Base-by-base conservation (phyloP, 2,888 invertebrate species). In the Gastracanthus pulcherrimus region DNA sequence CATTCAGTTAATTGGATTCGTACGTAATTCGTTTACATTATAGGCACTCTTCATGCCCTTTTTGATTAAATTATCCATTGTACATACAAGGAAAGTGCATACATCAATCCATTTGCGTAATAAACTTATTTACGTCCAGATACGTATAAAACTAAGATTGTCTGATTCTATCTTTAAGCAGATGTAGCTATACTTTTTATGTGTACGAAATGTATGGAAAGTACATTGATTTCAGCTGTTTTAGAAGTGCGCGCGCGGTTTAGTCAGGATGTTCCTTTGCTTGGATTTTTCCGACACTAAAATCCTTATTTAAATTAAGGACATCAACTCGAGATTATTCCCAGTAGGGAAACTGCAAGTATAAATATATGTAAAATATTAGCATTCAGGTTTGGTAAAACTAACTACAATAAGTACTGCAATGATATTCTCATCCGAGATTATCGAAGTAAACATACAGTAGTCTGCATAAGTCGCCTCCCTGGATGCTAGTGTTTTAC, bases 81-180 rank as follows among this genome's bases (percentile, higher is more conserved):
- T 82, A 82, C 6, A 82, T 80, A 80, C 51, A 67, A 62, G 74
- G 64, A 58, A 82, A 82, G 67, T 79, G 75, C 82, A 76, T 82
- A 76, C 69, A 76, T 72, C 60, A 80, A 82, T 58, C 29, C 45
- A 74, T 77, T 82, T 69, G 66, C 51, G 74, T 45, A 74, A 80
- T 80, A 74, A 82, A 82, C 64, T 76, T 82, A 82, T 77, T 82
- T 77, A 82, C 82, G 82, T 82, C 82, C 79, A 82, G 48, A 82
- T 80, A 64, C 75, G 66, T 82, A 71, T 77, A 76, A 75, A 41
- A 60, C 5, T 64, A 76, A 76, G 71, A 79, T 71, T 74, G 67
- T 76, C 77, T 76, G 75, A 79, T 62, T 67, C 26, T 81, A 81
- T 60, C 36, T 76, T 75, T 70, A 70, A 79, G 36, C 67, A 76